Base-by-base conservation (phyloP, 92 coral and sea anemone genomes). In the Epizoanthus scotinus region DNA sequence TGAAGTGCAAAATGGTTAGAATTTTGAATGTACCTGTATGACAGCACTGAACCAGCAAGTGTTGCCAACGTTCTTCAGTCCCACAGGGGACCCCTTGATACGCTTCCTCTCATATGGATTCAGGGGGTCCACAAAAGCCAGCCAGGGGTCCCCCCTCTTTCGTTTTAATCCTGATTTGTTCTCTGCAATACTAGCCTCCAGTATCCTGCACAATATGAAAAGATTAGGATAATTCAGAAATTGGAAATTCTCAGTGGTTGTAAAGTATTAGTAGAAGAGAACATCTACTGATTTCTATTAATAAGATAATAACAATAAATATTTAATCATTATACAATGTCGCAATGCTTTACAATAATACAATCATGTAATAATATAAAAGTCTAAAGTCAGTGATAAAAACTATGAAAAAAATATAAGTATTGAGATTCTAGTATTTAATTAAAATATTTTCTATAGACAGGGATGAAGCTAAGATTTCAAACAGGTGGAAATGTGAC, bases 21-120 rank as follows among this genome's bases (percentile, higher is more conserved):
- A 24, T 38, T 34, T 44, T 12, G 7, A 5, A 24, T 81, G n/a
- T n/a, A 94, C 98, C 94, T 94, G 98, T 49, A 94, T 90, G 26
- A 94, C 98, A 69, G 98, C 98, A 85, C 98, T 94, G 65, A 94
- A 94, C 98, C 98, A 94, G 78, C 98, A 94, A 8, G 98, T 94
- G 47, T 94, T 94, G 34, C 98, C 98, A 36, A 94, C 98, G 80
- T 94, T 94, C 69, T 91, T 91, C 71, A 94, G 70, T 34, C 98
- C 98, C 81, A 91, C 96, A 53, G 98, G 98, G 42, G 91, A 89
- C 21, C 93, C 95, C 78, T 91, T 91, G 26, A 60, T 54, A 68
- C 98, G 86, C 47, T 94, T 90, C 65, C 95, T 83, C 44, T 91
- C 96, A 80, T 94, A 86, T 1, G 98, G 98, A 63, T 94, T 94